phyloP scores from a whole-genome alignment of 2,797 vertebrate genomes.

The Bufotes viridis region DNA sequence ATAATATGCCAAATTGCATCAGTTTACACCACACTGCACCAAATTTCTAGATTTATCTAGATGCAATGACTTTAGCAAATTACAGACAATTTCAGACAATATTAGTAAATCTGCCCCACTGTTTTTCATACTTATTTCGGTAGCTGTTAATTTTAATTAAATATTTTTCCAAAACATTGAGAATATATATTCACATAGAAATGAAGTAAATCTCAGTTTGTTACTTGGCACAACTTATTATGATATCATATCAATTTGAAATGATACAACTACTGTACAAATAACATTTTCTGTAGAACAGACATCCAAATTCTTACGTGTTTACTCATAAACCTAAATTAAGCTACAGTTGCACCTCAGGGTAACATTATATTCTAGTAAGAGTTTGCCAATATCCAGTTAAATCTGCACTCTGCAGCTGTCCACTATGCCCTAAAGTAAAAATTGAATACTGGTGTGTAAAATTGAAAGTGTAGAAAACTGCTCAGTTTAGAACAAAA shows the following conservation, averaged over 20 bases:
- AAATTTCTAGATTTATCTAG: too few relatives aligned
- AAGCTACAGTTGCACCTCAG: constrained; percentile 67
- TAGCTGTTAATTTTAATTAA: too few relatives aligned
- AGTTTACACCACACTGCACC: too few relatives aligned
- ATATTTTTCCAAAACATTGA: background rate
- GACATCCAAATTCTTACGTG: constrained; percentile 63
- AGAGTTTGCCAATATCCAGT: constrained; percentile 66
- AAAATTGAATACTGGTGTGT: constrained; percentile 71
- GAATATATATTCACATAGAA: too few relatives aligned
- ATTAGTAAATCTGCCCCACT: too few relatives aligned
- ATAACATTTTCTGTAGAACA: constrained; percentile 66
- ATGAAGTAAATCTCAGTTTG: background rate
- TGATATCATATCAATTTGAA: constrained; percentile 43
- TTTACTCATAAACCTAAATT: constrained; percentile 73
- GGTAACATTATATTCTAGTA: constrained; percentile 66
- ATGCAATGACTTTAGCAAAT: too few relatives aligned
- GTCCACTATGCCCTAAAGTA: constrained; percentile 68
- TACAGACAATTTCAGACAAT: too few relatives aligned
- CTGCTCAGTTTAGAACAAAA: constrained; percentile 66
- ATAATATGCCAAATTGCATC: too few relatives aligned
- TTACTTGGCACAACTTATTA: background rate
- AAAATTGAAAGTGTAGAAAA: constrained; percentile 71
- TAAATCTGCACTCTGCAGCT: constrained; percentile 70
- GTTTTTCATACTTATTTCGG: too few relatives aligned
- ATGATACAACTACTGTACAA: constrained; percentile 41